Base-by-base conservation (phyloP, 35 echinoderm and acorn worm genomes). In the Patiria miniata region DNA sequence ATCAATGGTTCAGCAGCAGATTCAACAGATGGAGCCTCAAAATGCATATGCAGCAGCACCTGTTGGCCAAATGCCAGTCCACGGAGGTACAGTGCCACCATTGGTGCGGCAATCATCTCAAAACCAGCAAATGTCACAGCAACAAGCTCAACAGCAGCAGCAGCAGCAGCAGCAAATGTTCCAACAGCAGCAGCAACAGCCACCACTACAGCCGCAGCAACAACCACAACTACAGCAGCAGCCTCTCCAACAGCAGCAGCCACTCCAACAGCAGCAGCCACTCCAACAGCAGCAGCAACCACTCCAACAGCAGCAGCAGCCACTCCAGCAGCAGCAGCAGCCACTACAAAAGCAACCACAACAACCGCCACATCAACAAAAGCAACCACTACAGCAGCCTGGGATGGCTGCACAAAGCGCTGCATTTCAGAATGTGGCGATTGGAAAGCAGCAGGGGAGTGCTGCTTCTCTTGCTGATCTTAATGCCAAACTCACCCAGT, bases 381-480 rank as follows among this genome's bases (percentile, higher is more conserved):
- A 6, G 30, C 85, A 17, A 37, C 68, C 29, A 19, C 85, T 42
- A 15, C 85, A 90, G 36, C 55, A 82, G 83, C 38, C 52, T 61
- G 59, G 23, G 54, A 78, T 50, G 16, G 39, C 47, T 21, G 14
- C 61, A 38, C 61, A 73, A 40, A 47, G 26, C 21, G 52, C 65
- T 32, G 69, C 86, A 1, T 18, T 40, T 22, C 80, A 69, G 60
- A 78, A 22, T 47, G 51, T 28, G n/a, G 7, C 80, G 0, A 1
- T 73, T 36, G 65, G 26, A 10, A 73, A 44, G 28, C 40, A 82
- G 28, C 40, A 82, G 22, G 80, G 39, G 23, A 61, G 52, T 33
- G 23, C 54, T 29, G 80, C 80, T 17, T 83, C 80, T 51, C 50
- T 90, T 14, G 58, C 58, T 32, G 88, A 90, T 83, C 81, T 90